These are phyloP conservation scores for Pampusana beccarii DNA, from an alignment of 2,113 vertebrate genomes.

Conservation along the genomic window DNA sequence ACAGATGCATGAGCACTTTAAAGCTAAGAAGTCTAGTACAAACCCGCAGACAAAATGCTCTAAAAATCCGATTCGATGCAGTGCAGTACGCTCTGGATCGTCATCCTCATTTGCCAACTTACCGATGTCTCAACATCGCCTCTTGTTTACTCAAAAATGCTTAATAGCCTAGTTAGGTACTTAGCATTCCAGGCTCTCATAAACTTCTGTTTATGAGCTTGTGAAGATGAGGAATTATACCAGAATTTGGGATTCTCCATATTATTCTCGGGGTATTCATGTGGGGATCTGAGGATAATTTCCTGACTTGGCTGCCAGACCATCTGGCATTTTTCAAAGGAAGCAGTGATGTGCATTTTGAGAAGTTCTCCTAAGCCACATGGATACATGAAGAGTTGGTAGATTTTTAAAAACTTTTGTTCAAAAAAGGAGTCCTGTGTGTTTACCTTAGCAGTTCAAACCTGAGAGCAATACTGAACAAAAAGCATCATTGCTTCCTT, in stretches of 20 bases:
- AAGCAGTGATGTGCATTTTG: background rate
- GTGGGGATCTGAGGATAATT: background rate
- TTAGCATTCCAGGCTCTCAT: background rate
- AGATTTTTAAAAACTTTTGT: no score
- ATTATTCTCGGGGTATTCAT: background rate
- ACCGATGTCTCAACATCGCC: background rate
- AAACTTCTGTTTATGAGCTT: background rate
- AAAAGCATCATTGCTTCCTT: background rate
- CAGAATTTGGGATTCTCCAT: background rate
- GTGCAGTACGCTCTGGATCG: background rate
- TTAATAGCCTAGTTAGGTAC: background rate
- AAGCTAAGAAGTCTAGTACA: background rate
- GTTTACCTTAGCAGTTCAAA: background rate
- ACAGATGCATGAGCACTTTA: background rate
- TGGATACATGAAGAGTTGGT: background rate
- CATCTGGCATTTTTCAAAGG: background rate
- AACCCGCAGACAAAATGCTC: background rate
- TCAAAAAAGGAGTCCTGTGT: background rate
- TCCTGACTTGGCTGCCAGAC: background rate
- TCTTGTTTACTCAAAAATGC: background rate
- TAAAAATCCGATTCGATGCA: background rate
- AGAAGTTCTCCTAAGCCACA: background rate
- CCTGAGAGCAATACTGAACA: background rate
- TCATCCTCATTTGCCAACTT: background rate
- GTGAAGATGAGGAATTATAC: background rate